Conservation (phyloP, 2,888 invertebrate genomes). For the Parnassius smintheus region DNA sequence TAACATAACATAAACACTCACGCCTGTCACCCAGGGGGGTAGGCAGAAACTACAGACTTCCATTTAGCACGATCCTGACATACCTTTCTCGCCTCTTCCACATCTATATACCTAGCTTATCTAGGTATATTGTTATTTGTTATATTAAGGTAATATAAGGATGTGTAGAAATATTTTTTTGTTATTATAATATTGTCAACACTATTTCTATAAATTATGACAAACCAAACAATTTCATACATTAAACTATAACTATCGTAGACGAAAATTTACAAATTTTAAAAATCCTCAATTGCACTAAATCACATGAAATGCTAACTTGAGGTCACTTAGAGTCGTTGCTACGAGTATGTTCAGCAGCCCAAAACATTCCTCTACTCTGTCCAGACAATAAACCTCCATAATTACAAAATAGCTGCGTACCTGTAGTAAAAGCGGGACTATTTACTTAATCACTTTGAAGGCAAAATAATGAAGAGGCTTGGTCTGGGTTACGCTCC, state of each 20-base stretch:
- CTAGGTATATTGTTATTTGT: no score
- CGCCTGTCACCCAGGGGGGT: no score
- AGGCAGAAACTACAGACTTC: no score
- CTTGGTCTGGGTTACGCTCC: slow-evolving; percentile 54
- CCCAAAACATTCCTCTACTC: slow-evolving; percentile 65
- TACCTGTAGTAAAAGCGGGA: slow-evolving; percentile 56
- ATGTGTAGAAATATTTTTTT: no score
- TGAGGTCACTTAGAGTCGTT: slow-evolving; percentile 47
- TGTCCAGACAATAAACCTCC: slow-evolving; percentile 68
- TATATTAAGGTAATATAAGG: no score
- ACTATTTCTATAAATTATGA: background rate
- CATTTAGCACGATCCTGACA: no score
- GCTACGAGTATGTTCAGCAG: slow-evolving; percentile 38
- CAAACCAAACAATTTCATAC: background rate
- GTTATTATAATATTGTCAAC: no score
- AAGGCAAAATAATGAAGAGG: slow-evolving; percentile 73
- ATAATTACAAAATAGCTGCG: slow-evolving; percentile 77
- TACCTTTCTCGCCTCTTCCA: no score
- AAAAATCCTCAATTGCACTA: slow-evolving; percentile 26
- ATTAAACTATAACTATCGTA: slow-evolving; percentile 6
- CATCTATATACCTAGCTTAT: no score
- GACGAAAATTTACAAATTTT: slow-evolving; percentile 3
- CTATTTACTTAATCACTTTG: slow-evolving; percentile 81
- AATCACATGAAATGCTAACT: slow-evolving; percentile 40
- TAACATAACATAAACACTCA: no score